Percentiles rank a stretch among this genome's conserved stretches.
Evolutionary conservation across 2,113 vertebrate species (phyloP).

Genomic region (Strigops habroptila): DNA sequence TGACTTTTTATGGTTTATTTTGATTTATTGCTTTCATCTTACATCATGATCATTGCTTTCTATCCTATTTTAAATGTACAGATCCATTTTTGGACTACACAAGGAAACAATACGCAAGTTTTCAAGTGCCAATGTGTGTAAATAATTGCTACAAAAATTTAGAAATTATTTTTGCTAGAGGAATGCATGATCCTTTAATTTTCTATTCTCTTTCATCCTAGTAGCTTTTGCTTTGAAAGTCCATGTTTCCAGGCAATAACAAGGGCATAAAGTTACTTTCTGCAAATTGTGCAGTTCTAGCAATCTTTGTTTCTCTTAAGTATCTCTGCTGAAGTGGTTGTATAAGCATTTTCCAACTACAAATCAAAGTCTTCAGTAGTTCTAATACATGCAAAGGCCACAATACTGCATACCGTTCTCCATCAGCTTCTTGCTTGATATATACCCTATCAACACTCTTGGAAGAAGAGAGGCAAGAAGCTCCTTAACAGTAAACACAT

Average conservation of each 20-base stretch:
- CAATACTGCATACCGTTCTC: not conserved
- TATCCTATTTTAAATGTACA: not conserved
- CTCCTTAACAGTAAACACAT: not conserved
- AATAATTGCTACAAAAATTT: not conserved
- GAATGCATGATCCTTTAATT: conserved; percentile 19
- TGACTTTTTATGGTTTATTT: not conserved
- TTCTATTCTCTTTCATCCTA: conserved; percentile 57
- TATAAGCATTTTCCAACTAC: not conserved
- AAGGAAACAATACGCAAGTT: not conserved
- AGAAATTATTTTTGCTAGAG: not conserved
- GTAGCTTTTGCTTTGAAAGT: conserved; percentile 46
- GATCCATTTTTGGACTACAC: not conserved
- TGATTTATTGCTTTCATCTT: not conserved
- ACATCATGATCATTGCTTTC: not conserved
- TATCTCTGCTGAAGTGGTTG: not conserved
- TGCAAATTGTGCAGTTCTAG: conserved; percentile 24
- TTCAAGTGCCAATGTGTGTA: not conserved
- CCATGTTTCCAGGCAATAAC: conserved; percentile 34
- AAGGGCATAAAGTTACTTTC: conserved; percentile 41
- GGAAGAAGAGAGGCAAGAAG: not conserved
- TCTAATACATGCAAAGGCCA: not conserved
- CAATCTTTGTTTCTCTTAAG: conserved; percentile 17
- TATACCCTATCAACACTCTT: not conserved
- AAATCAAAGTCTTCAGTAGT: not conserved
- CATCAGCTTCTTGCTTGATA: not conserved